These are phyloP conservation scores for Mus minutoides DNA, from an alignment of 2,797 vertebrate species.

Conservation along the genomic window DNA sequence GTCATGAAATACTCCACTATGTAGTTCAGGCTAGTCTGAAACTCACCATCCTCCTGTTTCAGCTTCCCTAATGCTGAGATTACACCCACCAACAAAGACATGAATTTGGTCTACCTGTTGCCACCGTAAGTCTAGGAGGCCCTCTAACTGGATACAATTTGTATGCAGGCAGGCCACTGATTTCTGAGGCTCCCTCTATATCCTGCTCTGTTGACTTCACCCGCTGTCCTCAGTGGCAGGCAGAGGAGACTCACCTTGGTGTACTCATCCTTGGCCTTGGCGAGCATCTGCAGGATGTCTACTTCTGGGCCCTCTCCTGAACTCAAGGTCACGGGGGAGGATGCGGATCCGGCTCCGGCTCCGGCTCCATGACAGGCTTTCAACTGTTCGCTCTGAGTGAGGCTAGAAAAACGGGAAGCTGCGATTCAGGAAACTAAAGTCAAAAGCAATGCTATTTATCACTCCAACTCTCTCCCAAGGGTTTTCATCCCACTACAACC, in stretches of 20 bases:
- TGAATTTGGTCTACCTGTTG: background rate
- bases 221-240: background rate
- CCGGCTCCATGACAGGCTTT: constrained; percentile 88
- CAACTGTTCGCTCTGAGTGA: constrained; percentile 94
- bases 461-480: background rate
- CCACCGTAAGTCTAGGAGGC: background rate
- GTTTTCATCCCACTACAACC: background rate
- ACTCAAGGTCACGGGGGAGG: constrained; percentile 86
- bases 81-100: background rate
- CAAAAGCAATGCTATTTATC: background rate
- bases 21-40: background rate
- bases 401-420: constrained; percentile 85
- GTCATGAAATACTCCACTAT: background rate
- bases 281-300: constrained; percentile 96
- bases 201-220: background rate
- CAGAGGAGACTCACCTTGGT: constrained; percentile 90
- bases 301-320: constrained; percentile 89
- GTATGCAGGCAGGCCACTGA: constrained; percentile 4
- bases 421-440: constrained; percentile 52
- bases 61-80: background rate
- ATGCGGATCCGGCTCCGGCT: constrained; percentile 83
- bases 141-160: background rate
- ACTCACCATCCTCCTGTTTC: background rate
- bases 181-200: background rate
- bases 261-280: constrained; percentile 94